Percentiles rank a stretch among this genome's conserved stretches.
These are phyloP conservation scores for Drosophila eohydei DNA, from an alignment of 2,888 invertebrate genomes.

Conservation along the genomic window DNA sequence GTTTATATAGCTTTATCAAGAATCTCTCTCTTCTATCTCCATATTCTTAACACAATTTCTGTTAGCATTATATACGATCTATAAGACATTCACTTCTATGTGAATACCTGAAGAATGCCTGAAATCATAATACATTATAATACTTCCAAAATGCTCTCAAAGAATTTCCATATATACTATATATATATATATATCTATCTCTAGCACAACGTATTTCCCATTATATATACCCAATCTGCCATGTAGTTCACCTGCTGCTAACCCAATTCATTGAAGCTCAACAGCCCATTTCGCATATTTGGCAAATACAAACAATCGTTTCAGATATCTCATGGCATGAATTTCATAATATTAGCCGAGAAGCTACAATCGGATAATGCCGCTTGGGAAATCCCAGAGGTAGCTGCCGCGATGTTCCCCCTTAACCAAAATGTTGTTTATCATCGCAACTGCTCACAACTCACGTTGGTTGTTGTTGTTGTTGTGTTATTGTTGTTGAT, in stretches of 20 bases:
- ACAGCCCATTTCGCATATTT: constrained; percentile 38
- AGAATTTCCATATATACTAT: neutral
- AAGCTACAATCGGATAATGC: constrained; percentile 53
- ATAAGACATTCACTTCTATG: no score
- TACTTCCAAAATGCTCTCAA: no score
- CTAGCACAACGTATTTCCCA: neutral
- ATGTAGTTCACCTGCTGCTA: neutral
- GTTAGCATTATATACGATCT: no score
- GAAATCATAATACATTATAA: no score
- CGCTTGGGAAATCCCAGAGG: constrained; percentile 47
- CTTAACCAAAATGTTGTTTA: constrained; percentile 53
- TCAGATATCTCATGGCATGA: constrained; percentile 36
- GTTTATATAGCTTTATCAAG: no score
- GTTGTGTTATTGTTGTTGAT: constrained; percentile 37
- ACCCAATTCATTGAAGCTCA: constrained; percentile 10
- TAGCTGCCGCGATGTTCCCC: constrained; percentile 14
- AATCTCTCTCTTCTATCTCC: no score
- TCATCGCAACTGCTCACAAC: constrained; percentile 41
- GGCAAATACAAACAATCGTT: constrained; percentile 40
- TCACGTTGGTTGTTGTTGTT: neutral
- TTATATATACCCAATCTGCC: neutral
- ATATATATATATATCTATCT: neutral
- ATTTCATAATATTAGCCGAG: constrained; percentile 40
- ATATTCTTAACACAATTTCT: no score
- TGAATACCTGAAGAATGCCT: no score